Percentiles rank a stretch among this genome's conserved stretches.
Evolutionary conservation across 2,888 invertebrate genomes (phyloP).

Genomic region (Aethes cnicana): DNA sequence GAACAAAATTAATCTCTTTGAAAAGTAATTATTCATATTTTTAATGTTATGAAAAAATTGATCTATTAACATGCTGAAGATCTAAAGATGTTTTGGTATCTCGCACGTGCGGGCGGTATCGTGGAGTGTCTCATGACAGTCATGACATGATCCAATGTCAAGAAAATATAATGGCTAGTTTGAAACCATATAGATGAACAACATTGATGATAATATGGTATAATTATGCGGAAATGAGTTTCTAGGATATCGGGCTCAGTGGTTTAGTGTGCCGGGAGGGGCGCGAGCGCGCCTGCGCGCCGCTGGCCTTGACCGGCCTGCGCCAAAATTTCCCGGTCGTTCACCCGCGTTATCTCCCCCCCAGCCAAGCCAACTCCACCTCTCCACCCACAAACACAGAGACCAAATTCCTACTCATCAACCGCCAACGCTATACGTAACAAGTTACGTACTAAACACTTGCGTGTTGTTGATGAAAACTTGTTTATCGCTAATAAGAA

Average conservation of each 20-base stretch:
- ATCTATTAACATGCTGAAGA: too few relatives aligned
- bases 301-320: slow-evolving; percentile 80
- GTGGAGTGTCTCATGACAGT: too few relatives aligned
- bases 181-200: too few relatives aligned
- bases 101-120: too few relatives aligned
- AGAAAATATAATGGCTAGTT: too few relatives aligned
- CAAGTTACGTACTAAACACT: slow-evolving; percentile 51
- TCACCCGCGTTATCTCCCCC: slow-evolving; percentile 67
- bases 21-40: too few relatives aligned
- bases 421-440: slow-evolving; percentile 52
- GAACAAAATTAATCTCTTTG: not conserved
- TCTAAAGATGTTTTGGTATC: too few relatives aligned
- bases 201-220: not conserved
- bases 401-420: slow-evolving; percentile 38
- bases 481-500: slow-evolving; percentile 73
- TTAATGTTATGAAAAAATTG: too few relatives aligned
- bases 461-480: slow-evolving; percentile 67
- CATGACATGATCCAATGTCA: too few relatives aligned
- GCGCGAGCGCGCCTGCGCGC: slow-evolving; percentile 56
- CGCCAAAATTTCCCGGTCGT: slow-evolving; percentile 81
- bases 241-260: slow-evolving; percentile 25
- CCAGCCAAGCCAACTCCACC: slow-evolving; percentile 46
- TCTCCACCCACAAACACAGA: slow-evolving; percentile 39
- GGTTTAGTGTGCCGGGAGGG: slow-evolving; percentile 30
- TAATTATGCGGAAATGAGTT: slow-evolving; percentile 14